Evolutionary conservation across 2,113 vertebrate species (phyloP).

Genomic region (Scytalopus superciliaris): DNA sequence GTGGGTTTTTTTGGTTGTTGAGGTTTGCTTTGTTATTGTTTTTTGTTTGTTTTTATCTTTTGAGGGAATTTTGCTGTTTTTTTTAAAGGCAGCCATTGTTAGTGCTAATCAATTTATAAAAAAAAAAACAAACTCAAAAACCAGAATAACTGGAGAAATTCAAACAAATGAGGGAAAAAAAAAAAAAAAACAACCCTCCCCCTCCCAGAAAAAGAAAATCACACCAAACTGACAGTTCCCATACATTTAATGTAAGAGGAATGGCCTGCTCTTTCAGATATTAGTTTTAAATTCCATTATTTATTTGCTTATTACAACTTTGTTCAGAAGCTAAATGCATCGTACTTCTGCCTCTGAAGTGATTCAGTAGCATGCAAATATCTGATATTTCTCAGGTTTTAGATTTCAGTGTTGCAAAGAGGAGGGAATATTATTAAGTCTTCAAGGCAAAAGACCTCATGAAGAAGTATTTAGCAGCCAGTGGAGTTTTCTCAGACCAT

Average conservation of each 20-base stretch:
- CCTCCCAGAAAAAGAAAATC: not conserved
- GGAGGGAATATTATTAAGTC: not conserved
- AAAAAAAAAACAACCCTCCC: not conserved
- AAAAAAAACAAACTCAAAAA: too few relatives aligned
- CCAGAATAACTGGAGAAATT: not conserved
- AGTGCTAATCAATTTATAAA: not conserved
- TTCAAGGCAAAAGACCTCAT: not conserved
- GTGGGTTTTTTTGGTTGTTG: not conserved
- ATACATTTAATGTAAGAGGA: not conserved
- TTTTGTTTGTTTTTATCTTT: not conserved
- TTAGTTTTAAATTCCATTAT: not conserved
- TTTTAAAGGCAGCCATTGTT: not conserved
- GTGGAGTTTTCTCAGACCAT: not conserved
- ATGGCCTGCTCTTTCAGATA: not conserved
- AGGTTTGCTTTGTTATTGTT: not conserved
- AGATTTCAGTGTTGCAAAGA: not conserved
- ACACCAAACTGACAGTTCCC: not conserved
- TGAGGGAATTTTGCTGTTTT: rapidly evolving
- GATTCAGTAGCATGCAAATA: not conserved
- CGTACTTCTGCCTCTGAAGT: not conserved
- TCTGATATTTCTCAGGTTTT: not conserved
- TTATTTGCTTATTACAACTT: not conserved
- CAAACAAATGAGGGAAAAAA: not conserved
- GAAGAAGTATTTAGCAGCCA: not conserved
- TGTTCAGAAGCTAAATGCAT: not conserved